Evolutionary conservation across 1,140 invertebrate species (phyloP).

Genomic region (Danaus melanippus): DNA sequence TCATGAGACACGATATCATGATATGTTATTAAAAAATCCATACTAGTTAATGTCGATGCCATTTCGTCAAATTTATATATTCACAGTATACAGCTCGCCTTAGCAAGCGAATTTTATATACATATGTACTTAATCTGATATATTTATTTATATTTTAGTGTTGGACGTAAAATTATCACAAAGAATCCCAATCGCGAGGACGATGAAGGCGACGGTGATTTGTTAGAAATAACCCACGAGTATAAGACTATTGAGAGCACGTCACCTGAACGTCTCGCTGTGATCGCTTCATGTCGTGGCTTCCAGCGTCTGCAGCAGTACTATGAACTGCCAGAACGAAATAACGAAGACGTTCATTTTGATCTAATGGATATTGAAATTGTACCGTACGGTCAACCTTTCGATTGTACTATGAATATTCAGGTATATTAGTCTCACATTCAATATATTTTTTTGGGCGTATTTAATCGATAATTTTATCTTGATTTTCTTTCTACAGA

Average conservation of each 20-base stretch:
- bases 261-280: conserved; percentile 75
- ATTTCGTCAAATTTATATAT: too few relatives aligned
- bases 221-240: conserved; percentile 77
- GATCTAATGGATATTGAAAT: conserved; percentile 79
- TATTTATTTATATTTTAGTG: conserved; percentile 60
- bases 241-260: conserved; percentile 83
- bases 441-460: conserved; percentile 2
- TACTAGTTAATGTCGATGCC: too few relatives aligned
- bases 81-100: too few relatives aligned
- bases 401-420: conserved; percentile 77
- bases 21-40: too few relatives aligned
- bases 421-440: conserved; percentile 51
- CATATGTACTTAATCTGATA: conserved; percentile 2
- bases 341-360: conserved; percentile 77
- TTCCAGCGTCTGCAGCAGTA: conserved; percentile 74
- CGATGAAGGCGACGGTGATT: conserved; percentile 76
- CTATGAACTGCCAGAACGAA: conserved; percentile 73
- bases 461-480: neutral
- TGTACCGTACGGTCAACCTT: conserved; percentile 77
- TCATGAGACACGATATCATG: too few relatives aligned
- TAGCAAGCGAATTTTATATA: too few relatives aligned
- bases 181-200: conserved; percentile 76
- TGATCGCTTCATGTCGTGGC: conserved; percentile 77
- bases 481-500: conserved; percentile 49
- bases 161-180: conserved; percentile 82